Evolutionary conservation across 2,113 vertebrate genomes (phyloP), one percentile per base, ranked within the genome.

Genomic region (Lophotis ruficrista): DNA sequence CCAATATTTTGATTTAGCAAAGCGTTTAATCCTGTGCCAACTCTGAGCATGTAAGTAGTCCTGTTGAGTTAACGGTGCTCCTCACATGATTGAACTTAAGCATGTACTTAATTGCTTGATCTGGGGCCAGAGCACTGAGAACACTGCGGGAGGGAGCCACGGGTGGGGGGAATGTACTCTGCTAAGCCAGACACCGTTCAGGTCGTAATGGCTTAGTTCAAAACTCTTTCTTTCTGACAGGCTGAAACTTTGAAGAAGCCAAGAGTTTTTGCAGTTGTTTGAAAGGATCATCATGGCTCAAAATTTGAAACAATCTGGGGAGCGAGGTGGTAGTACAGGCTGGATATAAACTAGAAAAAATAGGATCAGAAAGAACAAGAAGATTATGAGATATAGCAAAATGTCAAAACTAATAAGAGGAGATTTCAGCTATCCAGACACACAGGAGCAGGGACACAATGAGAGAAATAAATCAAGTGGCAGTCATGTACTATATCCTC

Each of bases 361-460:
- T 51, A 56, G 83, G 58, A 73, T 94, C 68, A 93, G 68, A 94
- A 96, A 89, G 90, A 95, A 94, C 86, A 85, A 66, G 76, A 91
- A 97, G 78, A 95, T 90, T 64, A 92, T 85, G 57, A 96, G 86
- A 94, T 80, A 96, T 5, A 93, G 81, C 91, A 89, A 94, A 97
- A 90, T 92, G 80, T 89, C 66, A 96, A 93, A 75, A 92, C 68
- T 97, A 94, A 72, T 93, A 97, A 77, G 56, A 97, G 79, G 27
- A 77, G 33, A 96, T 95, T 96, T 95, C 91, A 94, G 84, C 92
- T 89, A 89, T 31, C 83, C 91, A 94, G 94, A 94, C 91, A 85
- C 70, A 90, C 27, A 94, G 89, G 95, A 96, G 86, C 64, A 83
- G 75, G 86, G 76, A 73, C 30, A 77, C 78, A 96, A 89, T 90